These are phyloP conservation scores for Fringilla coelebs DNA, from an alignment of 2,797 vertebrate species.

Conservation along the genomic window DNA sequence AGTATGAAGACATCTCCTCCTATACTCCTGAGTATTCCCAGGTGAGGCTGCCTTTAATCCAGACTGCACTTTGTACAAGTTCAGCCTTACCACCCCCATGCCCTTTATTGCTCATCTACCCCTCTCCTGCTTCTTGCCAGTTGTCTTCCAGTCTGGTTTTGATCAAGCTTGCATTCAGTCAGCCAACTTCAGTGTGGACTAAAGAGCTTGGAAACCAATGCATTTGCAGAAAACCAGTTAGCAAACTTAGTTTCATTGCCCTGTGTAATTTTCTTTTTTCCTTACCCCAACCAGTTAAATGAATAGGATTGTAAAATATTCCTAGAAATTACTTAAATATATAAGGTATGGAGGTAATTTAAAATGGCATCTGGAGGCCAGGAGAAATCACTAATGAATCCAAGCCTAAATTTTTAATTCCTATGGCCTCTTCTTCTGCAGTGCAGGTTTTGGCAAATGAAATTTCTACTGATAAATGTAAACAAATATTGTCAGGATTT, in stretches of 20 bases:
- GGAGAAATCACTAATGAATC: neutral
- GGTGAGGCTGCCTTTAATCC: neutral
- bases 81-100: neutral
- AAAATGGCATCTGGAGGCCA: neutral
- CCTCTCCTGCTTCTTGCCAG: neutral
- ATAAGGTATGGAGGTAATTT: neutral
- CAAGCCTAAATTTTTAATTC: neutral
- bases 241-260: neutral
- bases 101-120: neutral
- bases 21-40: neutral
- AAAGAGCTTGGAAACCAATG: neutral
- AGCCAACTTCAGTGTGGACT: neutral
- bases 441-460: neutral
- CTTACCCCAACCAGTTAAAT: neutral
- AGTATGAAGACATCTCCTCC: neutral
- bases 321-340: neutral
- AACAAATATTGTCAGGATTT: neutral
- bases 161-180: neutral
- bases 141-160: neutral
- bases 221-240: neutral
- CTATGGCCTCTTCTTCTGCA: neutral
- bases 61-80: neutral
- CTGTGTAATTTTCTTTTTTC: neutral
- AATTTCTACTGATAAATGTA: neutral
- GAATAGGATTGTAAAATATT: neutral